These are phyloP conservation scores for Rutpela maculata DNA, from an alignment of 2,888 invertebrate species.

Conservation along the genomic window DNA sequence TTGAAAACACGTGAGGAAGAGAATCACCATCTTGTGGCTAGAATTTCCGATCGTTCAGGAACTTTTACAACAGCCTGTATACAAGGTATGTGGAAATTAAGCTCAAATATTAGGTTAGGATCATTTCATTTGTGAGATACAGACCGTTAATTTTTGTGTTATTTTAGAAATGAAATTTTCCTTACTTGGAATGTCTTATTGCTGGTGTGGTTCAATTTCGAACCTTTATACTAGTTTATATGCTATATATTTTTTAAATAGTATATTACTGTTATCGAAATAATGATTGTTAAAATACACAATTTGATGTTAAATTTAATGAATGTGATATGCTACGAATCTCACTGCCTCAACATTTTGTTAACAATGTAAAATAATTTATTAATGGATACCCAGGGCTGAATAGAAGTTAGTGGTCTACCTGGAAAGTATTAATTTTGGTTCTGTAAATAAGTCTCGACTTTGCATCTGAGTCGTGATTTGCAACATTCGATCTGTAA, in stretches of 20 bases:
- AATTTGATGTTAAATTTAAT: slow-evolving; percentile 15
- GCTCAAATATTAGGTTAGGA: neutral
- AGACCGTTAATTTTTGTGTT: neutral
- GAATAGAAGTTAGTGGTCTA: neutral
- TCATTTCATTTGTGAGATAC: neutral
- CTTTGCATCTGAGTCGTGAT: too few relatives aligned
- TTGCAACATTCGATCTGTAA: too few relatives aligned
- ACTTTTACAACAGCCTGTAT: too few relatives aligned
- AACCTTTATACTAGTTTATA: neutral
- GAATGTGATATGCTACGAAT: slow-evolving; percentile 39
- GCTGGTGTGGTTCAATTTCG: neutral
- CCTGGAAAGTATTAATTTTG: too few relatives aligned
- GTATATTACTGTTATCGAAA: slow-evolving; percentile 1
- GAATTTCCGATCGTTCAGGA: too few relatives aligned
- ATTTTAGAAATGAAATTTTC: neutral
- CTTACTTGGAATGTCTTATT: neutral
- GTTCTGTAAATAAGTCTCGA: too few relatives aligned
- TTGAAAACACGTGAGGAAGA: too few relatives aligned
- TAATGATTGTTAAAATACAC: neutral
- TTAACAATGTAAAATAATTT: neutral
- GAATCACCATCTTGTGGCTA: too few relatives aligned
- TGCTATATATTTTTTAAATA: neutral
- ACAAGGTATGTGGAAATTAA: too few relatives aligned
- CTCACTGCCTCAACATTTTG: slow-evolving; percentile 34
- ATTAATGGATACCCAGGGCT: neutral